Conservation (phyloP, 2,888 invertebrate genomes). For the Dascillus cervinus region DNA sequence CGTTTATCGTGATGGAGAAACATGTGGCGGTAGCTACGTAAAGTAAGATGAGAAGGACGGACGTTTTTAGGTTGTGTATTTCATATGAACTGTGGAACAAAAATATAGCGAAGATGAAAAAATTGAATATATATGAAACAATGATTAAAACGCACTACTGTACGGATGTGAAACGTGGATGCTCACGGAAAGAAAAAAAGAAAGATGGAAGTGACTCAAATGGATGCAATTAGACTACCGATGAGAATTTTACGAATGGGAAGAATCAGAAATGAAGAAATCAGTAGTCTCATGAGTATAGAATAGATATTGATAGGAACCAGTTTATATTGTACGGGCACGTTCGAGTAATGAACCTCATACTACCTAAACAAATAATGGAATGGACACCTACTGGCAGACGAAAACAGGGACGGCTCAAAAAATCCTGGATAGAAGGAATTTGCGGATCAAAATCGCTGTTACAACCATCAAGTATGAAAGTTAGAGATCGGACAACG, state of each 20-base stretch:
- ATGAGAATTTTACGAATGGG: background rate
- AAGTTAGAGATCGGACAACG: no score
- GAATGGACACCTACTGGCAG: constrained; percentile 3
- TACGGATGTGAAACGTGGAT: no score
- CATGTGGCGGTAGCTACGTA: no score
- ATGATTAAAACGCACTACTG: constrained; percentile 3
- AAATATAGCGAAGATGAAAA: constrained; percentile 3
- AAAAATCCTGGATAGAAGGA: constrained; percentile 3
- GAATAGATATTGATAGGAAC: constrained; percentile 1
- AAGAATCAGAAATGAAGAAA: constrained; percentile 5
- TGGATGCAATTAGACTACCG: no score
- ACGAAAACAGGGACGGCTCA: constrained; percentile 1
- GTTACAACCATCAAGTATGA: constrained; percentile 1
- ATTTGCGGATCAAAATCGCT: constrained; percentile 3
- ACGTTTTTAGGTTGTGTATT: no score
- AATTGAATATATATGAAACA: constrained; percentile 1
- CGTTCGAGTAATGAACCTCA: constrained; percentile 3
- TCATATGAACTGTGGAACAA: constrained; percentile 2
- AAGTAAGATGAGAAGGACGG: no score
- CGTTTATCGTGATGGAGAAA: no score
- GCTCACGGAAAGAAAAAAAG: no score
- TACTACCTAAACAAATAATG: background rate
- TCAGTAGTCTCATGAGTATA: constrained; percentile 1
- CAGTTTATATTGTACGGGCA: constrained; percentile 4
- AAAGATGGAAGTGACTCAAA: no score